Conservation (phyloP, 2,797 vertebrate genomes). For the Manis pentadactyla region DNA sequence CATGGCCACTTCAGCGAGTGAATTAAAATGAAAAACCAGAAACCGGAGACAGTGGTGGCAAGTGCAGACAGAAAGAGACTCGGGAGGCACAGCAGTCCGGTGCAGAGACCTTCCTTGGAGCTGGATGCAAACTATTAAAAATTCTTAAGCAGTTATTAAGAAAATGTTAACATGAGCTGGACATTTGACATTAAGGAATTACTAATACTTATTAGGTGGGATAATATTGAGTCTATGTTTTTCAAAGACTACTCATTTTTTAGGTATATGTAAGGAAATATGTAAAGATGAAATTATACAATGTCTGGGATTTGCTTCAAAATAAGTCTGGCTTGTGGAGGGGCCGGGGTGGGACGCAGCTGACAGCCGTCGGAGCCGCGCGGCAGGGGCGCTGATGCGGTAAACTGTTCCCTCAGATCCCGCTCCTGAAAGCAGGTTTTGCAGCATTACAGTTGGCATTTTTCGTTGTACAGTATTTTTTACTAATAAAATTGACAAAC, state of each 20-base stretch:
- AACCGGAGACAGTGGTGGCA: rapidly evolving
- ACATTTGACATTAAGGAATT: neutral
- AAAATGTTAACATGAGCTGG: neutral
- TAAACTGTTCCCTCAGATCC: rapidly evolving
- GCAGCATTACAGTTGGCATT: no score
- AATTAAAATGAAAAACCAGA: no score
- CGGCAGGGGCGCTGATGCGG: rapidly evolving
- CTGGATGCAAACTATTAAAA: neutral
- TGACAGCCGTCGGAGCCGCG: rapidly evolving
- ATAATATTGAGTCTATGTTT: neutral
- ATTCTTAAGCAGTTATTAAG: no score
- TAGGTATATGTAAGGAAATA: neutral
- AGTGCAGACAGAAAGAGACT: neutral
- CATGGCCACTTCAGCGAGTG: neutral
- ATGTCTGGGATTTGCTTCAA: rapidly evolving
- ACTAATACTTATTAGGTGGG: neutral
- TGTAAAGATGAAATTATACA: neutral
- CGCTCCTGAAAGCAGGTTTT: no score
- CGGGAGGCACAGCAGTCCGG: rapidly evolving
- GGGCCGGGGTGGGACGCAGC: rapidly evolving
- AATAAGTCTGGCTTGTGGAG: neutral
- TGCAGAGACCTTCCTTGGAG: rapidly evolving
- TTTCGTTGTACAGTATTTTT: neutral
- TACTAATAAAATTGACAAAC: no score
- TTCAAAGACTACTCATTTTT: neutral